Evolutionary conservation across 2,888 invertebrate genomes (phyloP).

Genomic region (Lithophane semibrunnea): DNA sequence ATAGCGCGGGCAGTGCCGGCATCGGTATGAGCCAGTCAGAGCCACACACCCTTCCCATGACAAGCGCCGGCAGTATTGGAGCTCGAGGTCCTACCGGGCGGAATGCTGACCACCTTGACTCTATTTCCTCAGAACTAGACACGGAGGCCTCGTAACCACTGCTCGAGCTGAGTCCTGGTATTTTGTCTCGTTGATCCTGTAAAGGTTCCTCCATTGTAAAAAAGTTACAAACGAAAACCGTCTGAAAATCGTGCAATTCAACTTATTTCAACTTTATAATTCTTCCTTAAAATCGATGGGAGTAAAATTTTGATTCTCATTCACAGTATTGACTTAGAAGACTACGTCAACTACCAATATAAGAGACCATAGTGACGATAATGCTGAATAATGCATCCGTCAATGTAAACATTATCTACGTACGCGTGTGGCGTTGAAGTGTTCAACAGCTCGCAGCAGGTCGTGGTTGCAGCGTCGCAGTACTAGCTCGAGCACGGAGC

Average conservation of each 20-base stretch:
- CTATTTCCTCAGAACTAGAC: conserved; percentile 82
- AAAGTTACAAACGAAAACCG: neutral
- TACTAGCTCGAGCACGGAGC: conserved; percentile 97
- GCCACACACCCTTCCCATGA: conserved; percentile 89
- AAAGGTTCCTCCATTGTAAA: conserved; percentile 21
- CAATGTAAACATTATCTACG: conserved; percentile 46
- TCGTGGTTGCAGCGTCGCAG: conserved; percentile 98
- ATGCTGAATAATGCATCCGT: no score
- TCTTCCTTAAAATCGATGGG: neutral
- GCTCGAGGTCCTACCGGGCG: conserved; percentile 87
- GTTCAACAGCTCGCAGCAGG: conserved; percentile 96
- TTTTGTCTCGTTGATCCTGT: conserved; percentile 82
- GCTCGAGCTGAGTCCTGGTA: conserved; percentile 70
- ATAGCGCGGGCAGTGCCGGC: conserved; percentile 84
- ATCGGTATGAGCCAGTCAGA: conserved; percentile 88
- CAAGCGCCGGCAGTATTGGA: conserved; percentile 85
- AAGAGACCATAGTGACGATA: neutral
- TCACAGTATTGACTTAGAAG: neutral
- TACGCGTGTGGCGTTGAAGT: conserved; percentile 91
- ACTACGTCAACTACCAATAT: neutral
- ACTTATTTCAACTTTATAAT: neutral
- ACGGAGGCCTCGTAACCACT: conserved; percentile 81
- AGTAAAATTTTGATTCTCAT: neutral
- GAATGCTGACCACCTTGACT: conserved; percentile 87
- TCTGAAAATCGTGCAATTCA: neutral